phyloP scores from a whole-genome alignment of 2,113 vertebrate genomes.

The Corythornis vintsioides region DNA sequence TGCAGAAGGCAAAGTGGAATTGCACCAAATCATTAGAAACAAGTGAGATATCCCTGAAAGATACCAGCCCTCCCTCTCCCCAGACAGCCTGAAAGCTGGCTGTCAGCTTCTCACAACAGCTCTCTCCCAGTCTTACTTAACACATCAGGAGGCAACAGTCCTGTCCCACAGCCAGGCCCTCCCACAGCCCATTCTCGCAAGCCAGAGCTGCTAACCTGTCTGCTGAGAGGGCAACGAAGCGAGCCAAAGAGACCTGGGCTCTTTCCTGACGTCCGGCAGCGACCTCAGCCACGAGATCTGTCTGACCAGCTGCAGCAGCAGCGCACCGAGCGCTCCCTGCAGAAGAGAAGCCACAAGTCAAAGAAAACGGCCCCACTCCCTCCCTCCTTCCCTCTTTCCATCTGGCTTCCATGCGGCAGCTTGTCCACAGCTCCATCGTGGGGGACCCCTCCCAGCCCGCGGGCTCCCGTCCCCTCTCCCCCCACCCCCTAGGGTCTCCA shows the following conservation, averaged over 20 bases:
- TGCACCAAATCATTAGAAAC: not conserved
- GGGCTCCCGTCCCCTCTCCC: not conserved
- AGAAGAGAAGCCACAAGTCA: not conserved
- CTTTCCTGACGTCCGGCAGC: not conserved
- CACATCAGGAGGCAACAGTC: accelerated
- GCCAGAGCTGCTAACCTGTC: constrained; percentile 23
- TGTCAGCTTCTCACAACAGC: not conserved
- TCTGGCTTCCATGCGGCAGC: accelerated
- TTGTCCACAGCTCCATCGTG: accelerated
- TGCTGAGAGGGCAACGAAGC: not conserved
- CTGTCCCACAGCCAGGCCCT: not conserved
- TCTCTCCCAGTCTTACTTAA: not conserved
- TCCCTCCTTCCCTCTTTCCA: not conserved
- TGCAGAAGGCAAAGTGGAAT: not conserved
- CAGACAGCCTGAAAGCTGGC: not conserved
- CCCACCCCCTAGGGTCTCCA: not conserved
- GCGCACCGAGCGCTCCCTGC: constrained; percentile 31
- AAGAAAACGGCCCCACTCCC: not conserved
- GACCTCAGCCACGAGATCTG: constrained; percentile 20
- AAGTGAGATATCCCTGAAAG: not conserved
- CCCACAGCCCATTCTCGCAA: not conserved
- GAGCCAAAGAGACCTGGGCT: not conserved
- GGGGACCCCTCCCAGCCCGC: not conserved
- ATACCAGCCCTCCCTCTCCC: not conserved
- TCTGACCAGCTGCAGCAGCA: constrained; percentile 50